Percentiles rank a stretch among this genome's conserved stretches.
These are phyloP conservation scores for Sarcophaga bullata DNA, from an alignment of 1,140 invertebrate genomes.

Conservation along the genomic window DNA sequence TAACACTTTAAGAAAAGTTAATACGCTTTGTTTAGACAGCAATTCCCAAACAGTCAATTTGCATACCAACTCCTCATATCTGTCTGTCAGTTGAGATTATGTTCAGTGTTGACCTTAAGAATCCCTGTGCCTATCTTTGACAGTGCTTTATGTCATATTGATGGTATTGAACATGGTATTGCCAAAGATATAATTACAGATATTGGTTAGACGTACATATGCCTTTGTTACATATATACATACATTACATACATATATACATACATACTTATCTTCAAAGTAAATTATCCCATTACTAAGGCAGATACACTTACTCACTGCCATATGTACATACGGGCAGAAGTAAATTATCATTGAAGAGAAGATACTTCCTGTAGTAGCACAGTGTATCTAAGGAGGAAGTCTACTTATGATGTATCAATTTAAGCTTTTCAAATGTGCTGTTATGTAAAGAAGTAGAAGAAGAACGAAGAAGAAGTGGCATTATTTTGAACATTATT, in stretches of 20 bases:
- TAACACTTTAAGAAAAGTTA: too few species aligned
- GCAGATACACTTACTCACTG: background rate
- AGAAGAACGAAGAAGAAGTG: too few species aligned
- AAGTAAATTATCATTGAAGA: background rate
- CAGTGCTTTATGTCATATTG: background rate
- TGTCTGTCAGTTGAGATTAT: too few species aligned
- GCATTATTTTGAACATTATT: background rate
- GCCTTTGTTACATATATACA: background rate
- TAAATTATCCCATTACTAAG: too few species aligned
- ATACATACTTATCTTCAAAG: background rate
- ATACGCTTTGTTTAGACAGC: too few species aligned
- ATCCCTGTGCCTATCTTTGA: too few species aligned
- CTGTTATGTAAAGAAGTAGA: too few species aligned
- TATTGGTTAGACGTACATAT: background rate
- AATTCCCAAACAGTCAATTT: too few species aligned
- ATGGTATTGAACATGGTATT: background rate
- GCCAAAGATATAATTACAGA: constrained; percentile 13
- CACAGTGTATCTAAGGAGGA: background rate
- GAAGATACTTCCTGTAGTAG: constrained; percentile 13
- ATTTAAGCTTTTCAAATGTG: background rate
- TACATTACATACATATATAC: background rate
- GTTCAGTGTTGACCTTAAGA: too few species aligned
- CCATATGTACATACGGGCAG: background rate
- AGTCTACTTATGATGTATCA: constrained; percentile 1
- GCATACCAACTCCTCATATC: too few species aligned